phyloP scores from a whole-genome alignment of 1,140 invertebrate species.

The Ericerus pela region DNA sequence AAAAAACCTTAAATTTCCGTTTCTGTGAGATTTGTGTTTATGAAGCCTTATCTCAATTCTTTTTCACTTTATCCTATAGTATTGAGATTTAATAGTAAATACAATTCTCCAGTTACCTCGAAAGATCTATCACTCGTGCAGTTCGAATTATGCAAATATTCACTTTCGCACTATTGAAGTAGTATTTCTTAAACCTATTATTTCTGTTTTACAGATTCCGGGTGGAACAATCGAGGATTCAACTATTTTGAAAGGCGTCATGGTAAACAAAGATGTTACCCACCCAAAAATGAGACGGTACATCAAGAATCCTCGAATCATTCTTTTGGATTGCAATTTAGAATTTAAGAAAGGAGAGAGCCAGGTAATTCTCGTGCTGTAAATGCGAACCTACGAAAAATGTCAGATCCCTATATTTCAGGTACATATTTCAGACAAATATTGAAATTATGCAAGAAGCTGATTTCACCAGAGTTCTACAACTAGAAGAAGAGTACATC shows the following conservation, averaged over 20 bases:
- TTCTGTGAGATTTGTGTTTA: too few relatives aligned
- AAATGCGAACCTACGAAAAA: constrained; percentile 97
- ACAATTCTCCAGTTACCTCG: too few relatives aligned
- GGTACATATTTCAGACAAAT: constrained; percentile 55
- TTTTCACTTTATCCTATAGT: too few relatives aligned
- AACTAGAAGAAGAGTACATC: constrained; percentile 91
- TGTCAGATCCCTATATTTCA: constrained; percentile 54
- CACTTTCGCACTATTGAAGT: neutral
- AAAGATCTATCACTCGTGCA: neutral
- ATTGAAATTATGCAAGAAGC: constrained; percentile 90
- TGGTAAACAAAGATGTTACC: constrained; percentile 98
- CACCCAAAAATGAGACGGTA: constrained; percentile 91
- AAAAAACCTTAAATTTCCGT: too few relatives aligned
- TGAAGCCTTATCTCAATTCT: too few relatives aligned
- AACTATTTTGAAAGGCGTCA: constrained; percentile 82
- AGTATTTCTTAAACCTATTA: neutral
- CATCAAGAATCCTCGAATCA: constrained; percentile 91
- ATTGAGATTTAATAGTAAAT: too few relatives aligned
- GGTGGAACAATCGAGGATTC: constrained; percentile 93
- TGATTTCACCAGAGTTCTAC: constrained; percentile 85
- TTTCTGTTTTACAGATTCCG: constrained; percentile 46
- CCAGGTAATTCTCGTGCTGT: constrained; percentile 48
- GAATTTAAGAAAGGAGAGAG: constrained; percentile 99
- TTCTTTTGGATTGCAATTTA: constrained; percentile 86
- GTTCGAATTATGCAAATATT: neutral